Conservation (phyloP, 2,888 invertebrate species). For the Callinectes sapidus region DNA sequence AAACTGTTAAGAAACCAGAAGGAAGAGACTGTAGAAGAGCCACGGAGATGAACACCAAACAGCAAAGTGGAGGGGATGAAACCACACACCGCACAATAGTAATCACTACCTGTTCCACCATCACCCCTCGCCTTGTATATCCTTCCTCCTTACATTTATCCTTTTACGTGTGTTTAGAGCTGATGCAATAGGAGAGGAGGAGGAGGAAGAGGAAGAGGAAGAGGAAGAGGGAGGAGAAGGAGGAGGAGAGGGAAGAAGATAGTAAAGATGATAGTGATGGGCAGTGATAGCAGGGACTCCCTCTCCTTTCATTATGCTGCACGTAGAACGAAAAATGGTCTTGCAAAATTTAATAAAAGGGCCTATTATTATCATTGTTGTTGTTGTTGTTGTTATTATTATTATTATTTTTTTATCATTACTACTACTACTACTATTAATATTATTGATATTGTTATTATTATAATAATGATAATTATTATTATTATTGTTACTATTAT, state of each 20-base stretch:
- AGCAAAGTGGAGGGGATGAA: neutral
- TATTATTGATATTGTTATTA: too few species aligned
- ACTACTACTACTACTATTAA: too few species aligned
- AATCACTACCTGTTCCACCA: neutral
- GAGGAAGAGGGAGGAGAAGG: neutral
- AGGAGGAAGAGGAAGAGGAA: neutral
- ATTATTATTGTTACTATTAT: too few species aligned
- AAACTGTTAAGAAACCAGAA: neutral
- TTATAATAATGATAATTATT: too few species aligned
- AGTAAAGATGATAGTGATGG: neutral
- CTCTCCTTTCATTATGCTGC: neutral
- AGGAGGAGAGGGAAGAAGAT: neutral
- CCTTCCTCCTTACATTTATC: neutral
- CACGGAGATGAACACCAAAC: neutral
- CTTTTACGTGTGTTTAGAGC: neutral
- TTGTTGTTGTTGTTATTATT: too few species aligned
- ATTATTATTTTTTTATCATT: too few species aligned
- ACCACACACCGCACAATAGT: neutral
- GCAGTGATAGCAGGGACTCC: neutral
- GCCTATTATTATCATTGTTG: neutral
- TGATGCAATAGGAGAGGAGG: neutral
- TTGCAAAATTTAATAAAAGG: neutral
- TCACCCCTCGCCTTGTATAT: neutral
- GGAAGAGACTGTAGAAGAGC: neutral
- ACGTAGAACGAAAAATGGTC: neutral